Base-by-base conservation (phyloP, 2,888 invertebrate genomes). In the Ophion obscuratus region DNA sequence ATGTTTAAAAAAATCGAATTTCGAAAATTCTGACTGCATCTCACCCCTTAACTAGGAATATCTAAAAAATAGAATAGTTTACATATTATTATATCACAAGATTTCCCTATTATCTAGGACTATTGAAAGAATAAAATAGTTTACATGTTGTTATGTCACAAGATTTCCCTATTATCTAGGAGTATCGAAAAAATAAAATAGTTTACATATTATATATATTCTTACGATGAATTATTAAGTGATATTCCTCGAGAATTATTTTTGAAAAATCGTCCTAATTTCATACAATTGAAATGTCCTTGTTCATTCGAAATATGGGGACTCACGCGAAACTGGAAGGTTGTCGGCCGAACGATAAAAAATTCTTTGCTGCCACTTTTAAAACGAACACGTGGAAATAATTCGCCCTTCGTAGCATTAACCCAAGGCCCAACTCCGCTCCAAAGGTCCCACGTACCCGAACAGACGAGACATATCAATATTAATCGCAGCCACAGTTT, bases 341-440 rank as follows among this genome's bases (percentile, higher is more conserved):
- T 90, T 5, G 94, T 90, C 1, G 95, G 95, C 79, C 95, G 91
- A 53, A 96, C 92, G 74, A 94, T 91, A 88, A 94, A 95, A 92
- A 93, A 95, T 6, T 92, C 92, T 24, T 93, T 89, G 53, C 91
- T 90, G 31, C 92, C 87, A 14, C 89, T 88, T 86, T 94, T 93
- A 14, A 94, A 88, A 85, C 95, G 95, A 0, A 97, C 96, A 90
- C 95, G 94, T 0, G 97, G 97, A 97, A 97, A 97, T 0, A 96
- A 95, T 92, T 95, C 95, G 0, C 97, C 97, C 84, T 95, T 94
- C 0, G 96, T 96, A 0, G 96, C 94, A 0, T 93, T 94, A 17
- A 95, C 95, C 91, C 91, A 93, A 0, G 96, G 95, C 0, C 96
- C 96, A 17, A 95, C 93, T 62, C 94, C 93, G 75, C 92, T 90